Conservation (phyloP, 2,113 vertebrate species). For the Pithys albifrons region DNA sequence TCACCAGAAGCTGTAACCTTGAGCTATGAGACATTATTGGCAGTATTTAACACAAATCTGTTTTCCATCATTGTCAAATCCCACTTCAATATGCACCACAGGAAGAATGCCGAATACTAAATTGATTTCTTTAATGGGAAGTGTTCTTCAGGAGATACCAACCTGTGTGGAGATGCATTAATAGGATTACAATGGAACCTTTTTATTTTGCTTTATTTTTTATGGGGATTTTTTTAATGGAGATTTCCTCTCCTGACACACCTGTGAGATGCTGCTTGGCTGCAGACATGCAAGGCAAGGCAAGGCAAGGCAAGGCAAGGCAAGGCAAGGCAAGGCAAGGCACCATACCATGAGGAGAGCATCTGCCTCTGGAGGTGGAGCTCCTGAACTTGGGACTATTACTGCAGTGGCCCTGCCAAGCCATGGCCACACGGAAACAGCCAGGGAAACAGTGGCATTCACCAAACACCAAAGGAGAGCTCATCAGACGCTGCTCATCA, state of each 20-base stretch:
- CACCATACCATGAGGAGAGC: rapidly evolving
- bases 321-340: background rate
- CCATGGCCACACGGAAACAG: background rate
- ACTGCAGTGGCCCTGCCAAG: background rate
- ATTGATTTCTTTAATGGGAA: slow-evolving; percentile 76
- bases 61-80: slow-evolving; percentile 76
- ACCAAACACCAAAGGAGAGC: background rate
- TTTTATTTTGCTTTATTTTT: slow-evolving; percentile 8
- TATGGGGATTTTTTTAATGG: background rate
- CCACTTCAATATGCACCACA: slow-evolving; percentile 70
- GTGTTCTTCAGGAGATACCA: slow-evolving; percentile 59
- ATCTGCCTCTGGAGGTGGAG: background rate
- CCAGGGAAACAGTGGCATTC: rapidly evolving
- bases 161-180: slow-evolving; percentile 55
- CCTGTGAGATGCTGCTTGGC: background rate
- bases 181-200: slow-evolving; percentile 58
- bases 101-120: slow-evolving; percentile 65
- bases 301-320: background rate
- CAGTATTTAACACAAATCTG: slow-evolving; percentile 77
- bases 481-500: background rate
- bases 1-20: slow-evolving; percentile 69
- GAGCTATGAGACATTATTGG: slow-evolving; percentile 72
- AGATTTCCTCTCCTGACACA: background rate
- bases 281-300: background rate
- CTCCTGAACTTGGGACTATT: background rate